Evolutionary conservation across 2,797 vertebrate species (phyloP).

Genomic region (Pagetopsis macropterus): DNA sequence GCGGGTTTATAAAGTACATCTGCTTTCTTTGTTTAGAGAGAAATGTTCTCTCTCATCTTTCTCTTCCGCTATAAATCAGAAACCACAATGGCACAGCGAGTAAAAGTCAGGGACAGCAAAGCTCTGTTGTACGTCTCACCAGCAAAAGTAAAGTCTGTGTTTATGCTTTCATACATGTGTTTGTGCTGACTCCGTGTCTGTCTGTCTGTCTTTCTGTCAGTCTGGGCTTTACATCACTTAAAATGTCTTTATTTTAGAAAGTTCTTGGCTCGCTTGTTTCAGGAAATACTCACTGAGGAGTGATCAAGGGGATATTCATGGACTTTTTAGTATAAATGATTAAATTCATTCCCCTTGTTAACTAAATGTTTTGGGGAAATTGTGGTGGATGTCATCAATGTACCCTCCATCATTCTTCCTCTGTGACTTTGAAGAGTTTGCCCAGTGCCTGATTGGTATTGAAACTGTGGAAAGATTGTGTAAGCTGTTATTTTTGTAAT

Average conservation of each 20-base stretch:
- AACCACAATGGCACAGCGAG: slow-evolving; percentile 74
- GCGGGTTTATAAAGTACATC: slow-evolving; percentile 80
- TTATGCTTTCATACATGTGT: slow-evolving; percentile 69
- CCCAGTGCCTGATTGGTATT: slow-evolving; percentile 57
- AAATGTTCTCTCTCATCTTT: slow-evolving; percentile 78
- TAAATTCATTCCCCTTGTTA: slow-evolving; percentile 54
- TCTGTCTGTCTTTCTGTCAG: slow-evolving; percentile 54
- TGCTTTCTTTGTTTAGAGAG: slow-evolving; percentile 83
- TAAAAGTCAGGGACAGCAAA: slow-evolving; percentile 73
- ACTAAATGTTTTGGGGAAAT: slow-evolving; percentile 51
- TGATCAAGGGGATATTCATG: slow-evolving; percentile 29
- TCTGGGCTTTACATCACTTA: slow-evolving; percentile 52
- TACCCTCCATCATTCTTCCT: slow-evolving; percentile 43
- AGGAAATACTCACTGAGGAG: slow-evolving; percentile 38
- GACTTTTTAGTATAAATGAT: slow-evolving; percentile 55
- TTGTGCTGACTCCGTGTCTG: slow-evolving; percentile 66
- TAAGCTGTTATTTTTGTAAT: slow-evolving; percentile 57
- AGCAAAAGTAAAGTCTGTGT: slow-evolving; percentile 64
- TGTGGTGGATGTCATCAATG: slow-evolving; percentile 58
- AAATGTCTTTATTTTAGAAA: slow-evolving; percentile 63
- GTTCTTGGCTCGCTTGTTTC: slow-evolving; percentile 45
- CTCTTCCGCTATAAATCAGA: slow-evolving; percentile 79
- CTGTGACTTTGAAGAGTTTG: slow-evolving; percentile 55
- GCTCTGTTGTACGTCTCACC: slow-evolving; percentile 66
- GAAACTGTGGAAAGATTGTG: slow-evolving; percentile 61